Conservation (phyloP, 1,140 invertebrate species). For the Eupristina koningsbergeri region DNA sequence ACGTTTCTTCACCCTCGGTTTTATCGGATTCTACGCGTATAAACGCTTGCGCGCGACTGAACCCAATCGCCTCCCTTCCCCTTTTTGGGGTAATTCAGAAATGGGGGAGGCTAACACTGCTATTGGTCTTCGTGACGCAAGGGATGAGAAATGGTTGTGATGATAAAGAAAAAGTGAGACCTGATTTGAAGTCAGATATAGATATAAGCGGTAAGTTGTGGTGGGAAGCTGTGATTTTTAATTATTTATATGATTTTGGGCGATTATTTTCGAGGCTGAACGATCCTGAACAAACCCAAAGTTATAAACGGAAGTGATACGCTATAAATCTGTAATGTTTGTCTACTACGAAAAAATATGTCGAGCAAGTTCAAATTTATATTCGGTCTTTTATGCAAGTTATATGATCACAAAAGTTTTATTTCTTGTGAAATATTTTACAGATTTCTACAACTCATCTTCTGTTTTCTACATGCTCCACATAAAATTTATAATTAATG, state of each 20-base stretch:
- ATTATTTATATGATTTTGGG: neutral
- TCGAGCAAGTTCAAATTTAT: neutral
- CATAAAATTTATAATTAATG: neutral
- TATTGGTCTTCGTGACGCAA: neutral
- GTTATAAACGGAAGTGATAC: neutral
- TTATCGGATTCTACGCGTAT: slow-evolving; percentile 39
- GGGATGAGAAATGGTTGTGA: neutral
- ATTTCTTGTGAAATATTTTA: neutral
- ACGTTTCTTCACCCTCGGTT: slow-evolving; percentile 27
- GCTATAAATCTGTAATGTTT: neutral
- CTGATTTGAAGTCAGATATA: neutral
- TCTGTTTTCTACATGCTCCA: neutral
- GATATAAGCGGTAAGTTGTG: neutral
- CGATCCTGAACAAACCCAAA: neutral
- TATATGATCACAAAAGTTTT: neutral
- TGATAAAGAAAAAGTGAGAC: neutral
- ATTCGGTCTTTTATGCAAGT: neutral
- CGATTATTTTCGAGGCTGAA: neutral
- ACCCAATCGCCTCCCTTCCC: neutral
- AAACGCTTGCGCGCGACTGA: neutral
- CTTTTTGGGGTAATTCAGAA: slow-evolving; percentile 6
- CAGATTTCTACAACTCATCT: neutral
- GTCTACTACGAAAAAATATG: neutral
- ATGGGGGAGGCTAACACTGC: neutral
- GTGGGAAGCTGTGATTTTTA: neutral